phyloP scores from a whole-genome alignment of 2,797 vertebrate genomes.

The Phrynocephalus vlangalii region DNA sequence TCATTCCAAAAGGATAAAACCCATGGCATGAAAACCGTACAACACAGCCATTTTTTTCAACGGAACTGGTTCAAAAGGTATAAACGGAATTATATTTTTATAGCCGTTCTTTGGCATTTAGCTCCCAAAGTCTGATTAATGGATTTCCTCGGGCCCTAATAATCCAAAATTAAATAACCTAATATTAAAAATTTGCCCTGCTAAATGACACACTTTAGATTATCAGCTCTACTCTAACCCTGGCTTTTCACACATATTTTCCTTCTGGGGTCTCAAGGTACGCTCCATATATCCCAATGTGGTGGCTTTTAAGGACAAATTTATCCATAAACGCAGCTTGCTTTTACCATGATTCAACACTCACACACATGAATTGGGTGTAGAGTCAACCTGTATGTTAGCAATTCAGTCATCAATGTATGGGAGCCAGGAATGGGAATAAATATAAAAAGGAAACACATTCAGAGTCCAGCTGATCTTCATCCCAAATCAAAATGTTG shows the following conservation, averaged over 20 bases:
- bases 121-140: constrained; percentile 2
- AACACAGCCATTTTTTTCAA: constrained; percentile 64
- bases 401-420: background rate
- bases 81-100: background rate
- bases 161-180: background rate
- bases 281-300: background rate
- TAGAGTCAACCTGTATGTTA: background rate
- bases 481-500: background rate
- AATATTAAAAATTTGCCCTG: background rate
- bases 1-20: background rate
- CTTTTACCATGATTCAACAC: background rate
- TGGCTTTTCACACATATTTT: background rate
- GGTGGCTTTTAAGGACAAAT: background rate
- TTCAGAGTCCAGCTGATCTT: background rate
- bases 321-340: background rate
- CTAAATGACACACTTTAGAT: background rate
- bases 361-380: background rate
- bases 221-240: background rate
- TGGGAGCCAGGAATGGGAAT: background rate
- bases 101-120: background rate
- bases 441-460: background rate
- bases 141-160: background rate
- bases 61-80: background rate
- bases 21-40: constrained; percentile 3
- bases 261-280: background rate